Evolutionary conservation across 2,113 vertebrate genomes (phyloP).

Genomic region (Crotalus horridus): DNA sequence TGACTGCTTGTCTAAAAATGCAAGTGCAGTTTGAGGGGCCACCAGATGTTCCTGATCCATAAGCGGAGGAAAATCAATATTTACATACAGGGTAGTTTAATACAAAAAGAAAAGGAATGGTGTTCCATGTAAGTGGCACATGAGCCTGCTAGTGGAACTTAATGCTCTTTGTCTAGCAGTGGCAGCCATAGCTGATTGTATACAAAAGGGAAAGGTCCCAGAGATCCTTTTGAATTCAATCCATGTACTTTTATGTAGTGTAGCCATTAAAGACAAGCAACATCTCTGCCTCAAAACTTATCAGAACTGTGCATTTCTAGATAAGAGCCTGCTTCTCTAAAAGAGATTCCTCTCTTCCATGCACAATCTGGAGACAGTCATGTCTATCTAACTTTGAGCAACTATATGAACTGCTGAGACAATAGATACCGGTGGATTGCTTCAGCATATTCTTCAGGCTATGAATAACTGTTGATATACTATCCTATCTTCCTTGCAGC

Average conservation of each 20-base stretch:
- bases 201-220: background rate
- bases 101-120: background rate
- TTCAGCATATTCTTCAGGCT: background rate
- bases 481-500: background rate
- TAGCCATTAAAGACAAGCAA: background rate
- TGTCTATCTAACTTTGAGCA: background rate
- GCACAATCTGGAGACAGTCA: background rate
- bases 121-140: background rate
- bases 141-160: slow-evolving; percentile 16
- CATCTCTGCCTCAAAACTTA: background rate
- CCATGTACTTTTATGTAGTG: background rate
- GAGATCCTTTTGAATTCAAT: background rate
- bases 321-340: background rate
- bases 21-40: background rate
- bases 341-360: background rate
- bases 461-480: background rate
- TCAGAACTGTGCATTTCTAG: background rate
- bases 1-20: background rate
- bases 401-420: background rate
- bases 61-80: background rate
- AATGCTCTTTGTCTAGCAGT: background rate
- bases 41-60: background rate
- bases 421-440: background rate
- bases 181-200: background rate
- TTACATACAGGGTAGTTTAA: background rate